Evolutionary conservation across 1,140 invertebrate genomes (phyloP).

Genomic region (Zophobas atratus): DNA sequence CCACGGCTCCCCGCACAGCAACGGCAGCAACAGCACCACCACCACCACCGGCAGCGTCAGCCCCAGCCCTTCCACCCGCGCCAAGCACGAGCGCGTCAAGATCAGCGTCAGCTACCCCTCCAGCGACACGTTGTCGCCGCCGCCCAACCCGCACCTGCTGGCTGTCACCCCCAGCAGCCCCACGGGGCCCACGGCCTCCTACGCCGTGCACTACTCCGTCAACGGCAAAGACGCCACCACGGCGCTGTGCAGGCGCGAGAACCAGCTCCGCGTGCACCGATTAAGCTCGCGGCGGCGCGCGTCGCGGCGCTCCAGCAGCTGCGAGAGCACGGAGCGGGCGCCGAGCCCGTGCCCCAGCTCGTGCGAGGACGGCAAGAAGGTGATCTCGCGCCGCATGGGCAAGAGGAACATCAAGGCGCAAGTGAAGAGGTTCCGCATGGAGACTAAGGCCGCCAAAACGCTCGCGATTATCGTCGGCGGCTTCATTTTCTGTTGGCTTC

Average conservation of each 20-base stretch:
- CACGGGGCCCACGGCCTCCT: slow-evolving; percentile 67
- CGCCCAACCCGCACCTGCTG: slow-evolving; percentile 57
- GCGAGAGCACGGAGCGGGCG: slow-evolving; percentile 64
- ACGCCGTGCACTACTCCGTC: slow-evolving; percentile 75
- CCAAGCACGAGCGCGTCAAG: slow-evolving; percentile 82
- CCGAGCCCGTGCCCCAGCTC: slow-evolving; percentile 69
- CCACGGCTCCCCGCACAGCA: slow-evolving; percentile 73
- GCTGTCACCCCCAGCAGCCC: slow-evolving; percentile 65
- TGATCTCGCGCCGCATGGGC: slow-evolving; percentile 81
- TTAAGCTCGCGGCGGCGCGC: slow-evolving; percentile 58
- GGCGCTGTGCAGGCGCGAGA: slow-evolving; percentile 65
- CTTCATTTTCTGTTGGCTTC: slow-evolving; percentile 94
- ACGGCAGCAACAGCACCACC: slow-evolving; percentile 73
- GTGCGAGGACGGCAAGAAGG: slow-evolving; percentile 74
- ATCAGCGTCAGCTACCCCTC: slow-evolving; percentile 88
- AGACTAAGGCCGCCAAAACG: slow-evolving; percentile 95
- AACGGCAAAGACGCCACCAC: slow-evolving; percentile 67
- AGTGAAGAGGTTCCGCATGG: slow-evolving; percentile 86
- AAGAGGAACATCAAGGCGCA: slow-evolving; percentile 89
- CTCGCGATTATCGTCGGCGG: slow-evolving; percentile 94
- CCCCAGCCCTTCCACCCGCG: slow-evolving; percentile 73
- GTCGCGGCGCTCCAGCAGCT: slow-evolving; percentile 61
- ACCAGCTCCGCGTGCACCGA: slow-evolving; percentile 68
- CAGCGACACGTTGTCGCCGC: slow-evolving; percentile 78
- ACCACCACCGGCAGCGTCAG: slow-evolving; percentile 73